Base-by-base conservation (phyloP, 2,113 vertebrate genomes). In the Cariama cristata region DNA sequence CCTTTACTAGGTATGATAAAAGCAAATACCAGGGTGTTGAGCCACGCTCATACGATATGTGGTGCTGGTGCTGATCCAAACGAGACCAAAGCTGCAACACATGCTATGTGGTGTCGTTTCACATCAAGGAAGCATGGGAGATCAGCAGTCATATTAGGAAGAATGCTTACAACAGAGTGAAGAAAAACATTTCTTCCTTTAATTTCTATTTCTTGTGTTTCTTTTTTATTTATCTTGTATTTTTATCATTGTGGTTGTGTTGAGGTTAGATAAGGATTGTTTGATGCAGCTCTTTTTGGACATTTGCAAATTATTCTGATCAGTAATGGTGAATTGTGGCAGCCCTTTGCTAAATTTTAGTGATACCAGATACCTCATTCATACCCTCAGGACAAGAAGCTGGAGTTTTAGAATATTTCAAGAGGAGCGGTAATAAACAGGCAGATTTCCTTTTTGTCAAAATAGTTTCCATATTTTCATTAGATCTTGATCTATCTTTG, bases 41-140 rank as follows among this genome's bases (percentile, higher is more conserved):
- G 73, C 18, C 23, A 56, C 42, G 38, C 1, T 23, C 13, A 0
- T 35, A 26, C 40, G 11, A 13, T 20, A 32, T 1, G 0, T 53
- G 42, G 5, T 72, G 47, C 24, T 92, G 56, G 71, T 90, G 47
- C 44, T 94, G 56, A 30, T 86, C 69, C 40, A 87, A 21, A 72
- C 28, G 42, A 60, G 33, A 60, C 16, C n/a, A 62, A 42, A 90
- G 38, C 24, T 50, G 73, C 33, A 56, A 55, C 27, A 62, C 8
- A 18, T 5, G 11, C 60, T 75, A 11, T 28, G 10, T 75, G 58
- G 38, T 42, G 26, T 14, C 35, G 27, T 35, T 77, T 72, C 58
- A 62, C 6, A 9, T 80, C 69, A 77, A 59, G 8, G 22, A 75
- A 69, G 21, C 32, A 35, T 24, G 44, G 26, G 30, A 66, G n/a